Base-by-base conservation (phyloP, 2,888 invertebrate species). In the Watsonalla cultraria region DNA sequence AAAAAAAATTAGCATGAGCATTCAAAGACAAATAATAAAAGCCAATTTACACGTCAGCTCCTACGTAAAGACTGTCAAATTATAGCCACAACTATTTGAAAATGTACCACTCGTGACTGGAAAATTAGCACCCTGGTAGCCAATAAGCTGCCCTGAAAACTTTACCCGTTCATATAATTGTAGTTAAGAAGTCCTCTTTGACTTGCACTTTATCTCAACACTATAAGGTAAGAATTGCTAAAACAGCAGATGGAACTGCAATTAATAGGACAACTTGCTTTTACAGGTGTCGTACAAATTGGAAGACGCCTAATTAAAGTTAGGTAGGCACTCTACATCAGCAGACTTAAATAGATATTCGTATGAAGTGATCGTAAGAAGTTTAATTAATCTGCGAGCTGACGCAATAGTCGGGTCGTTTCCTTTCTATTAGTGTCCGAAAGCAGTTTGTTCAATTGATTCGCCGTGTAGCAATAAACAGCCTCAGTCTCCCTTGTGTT, bases 291-390 rank as follows among this genome's bases (percentile, higher is more conserved):
- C 75, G 77, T 73, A 78, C 77, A 86, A 85, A 86, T 24, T 86
- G 82, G 86, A 85, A 86, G 87, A 84, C 80, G 80, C 82, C 86
- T 89, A 87, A 88, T 89, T 89, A 86, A 86, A 85, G 79, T 72
- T 62, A 39, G 65, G 68, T 82, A 39, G 65, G 68, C 82, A 84
- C 79, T 84, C 81, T 74, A 78, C 73, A 72, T 67, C 65, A 70
- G 58, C 65, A 72, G 77, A 78, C 75, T 77, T 80, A 81, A 86
- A 86, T 84, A 79, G 82, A 78, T 81, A 72, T 77, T 76, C 68
- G 74, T 76, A 75, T 74, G 73, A 68, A 14, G 78, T 64, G 74
- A 70, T 79, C 78, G 80, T 82, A 82, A 80, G 76, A 80, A 84
- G 78, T 84, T 84, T 86, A 88, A 89, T 90, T 87, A 88, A 86